phyloP scores from a whole-genome alignment of 2,888 invertebrate species.

The Drosophila barbarae region DNA sequence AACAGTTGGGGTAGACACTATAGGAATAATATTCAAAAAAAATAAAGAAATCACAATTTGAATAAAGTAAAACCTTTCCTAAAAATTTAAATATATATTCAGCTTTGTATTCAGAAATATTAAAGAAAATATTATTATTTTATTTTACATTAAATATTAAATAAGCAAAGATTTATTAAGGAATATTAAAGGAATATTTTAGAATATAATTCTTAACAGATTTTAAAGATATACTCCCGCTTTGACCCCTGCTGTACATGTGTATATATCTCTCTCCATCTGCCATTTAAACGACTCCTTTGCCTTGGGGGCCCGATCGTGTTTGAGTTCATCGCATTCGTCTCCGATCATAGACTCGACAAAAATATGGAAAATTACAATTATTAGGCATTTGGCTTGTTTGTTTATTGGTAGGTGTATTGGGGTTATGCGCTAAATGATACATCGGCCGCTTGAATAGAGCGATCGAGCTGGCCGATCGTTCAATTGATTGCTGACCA shows the following conservation, averaged over 20 bases:
- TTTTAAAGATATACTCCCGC: constrained; percentile 2
- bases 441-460: constrained; percentile 66
- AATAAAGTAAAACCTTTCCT: too few relatives aligned
- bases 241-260: constrained; percentile 10
- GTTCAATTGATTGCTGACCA: constrained; percentile 57
- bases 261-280: constrained; percentile 26
- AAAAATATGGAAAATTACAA: constrained; percentile 74
- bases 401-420: constrained; percentile 72
- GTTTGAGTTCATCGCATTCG: constrained; percentile 56
- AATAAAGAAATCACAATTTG: too few relatives aligned
- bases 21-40: too few relatives aligned
- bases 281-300: constrained; percentile 58
- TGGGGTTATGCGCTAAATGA: constrained; percentile 72
- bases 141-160: too few relatives aligned
- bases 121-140: too few relatives aligned
- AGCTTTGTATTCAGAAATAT: too few relatives aligned
- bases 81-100: too few relatives aligned
- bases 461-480: constrained; percentile 57
- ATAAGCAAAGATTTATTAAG: too few relatives aligned
- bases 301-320: constrained; percentile 62
- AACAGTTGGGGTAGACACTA: constrained; percentile 19
- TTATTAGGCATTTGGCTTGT: constrained; percentile 73
- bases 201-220: too few relatives aligned
- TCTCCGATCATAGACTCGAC: constrained; percentile 68
- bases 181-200: background rate